Evolutionary conservation across 2,113 vertebrate genomes (phyloP).

Genomic region (Amblyornis subalaris): DNA sequence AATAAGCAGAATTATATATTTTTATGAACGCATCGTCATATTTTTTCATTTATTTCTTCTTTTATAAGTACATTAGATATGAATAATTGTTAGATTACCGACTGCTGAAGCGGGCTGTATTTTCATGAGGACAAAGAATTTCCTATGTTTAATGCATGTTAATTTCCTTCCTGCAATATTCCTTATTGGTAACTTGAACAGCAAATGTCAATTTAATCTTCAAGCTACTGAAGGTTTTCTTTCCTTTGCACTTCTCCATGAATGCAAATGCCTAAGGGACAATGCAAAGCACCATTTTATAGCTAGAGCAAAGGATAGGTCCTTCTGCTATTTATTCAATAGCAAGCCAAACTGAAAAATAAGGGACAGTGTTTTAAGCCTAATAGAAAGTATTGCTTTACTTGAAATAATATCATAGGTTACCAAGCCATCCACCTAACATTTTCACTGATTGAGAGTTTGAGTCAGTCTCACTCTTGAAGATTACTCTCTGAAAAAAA

Average conservation of each 20-base stretch:
- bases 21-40: neutral
- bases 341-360: neutral
- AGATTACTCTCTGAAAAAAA: neutral
- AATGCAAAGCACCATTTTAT: neutral
- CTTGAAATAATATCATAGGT: neutral
- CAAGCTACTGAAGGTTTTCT: neutral
- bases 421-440: neutral
- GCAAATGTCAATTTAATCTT: neutral
- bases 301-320: neutral
- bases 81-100: neutral
- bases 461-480: neutral
- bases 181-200: neutral
- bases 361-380: neutral
- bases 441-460: neutral
- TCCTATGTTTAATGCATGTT: neutral
- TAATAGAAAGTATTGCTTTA: neutral
- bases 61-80: neutral
- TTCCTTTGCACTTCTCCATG: neutral
- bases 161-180: neutral
- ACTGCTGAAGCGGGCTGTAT: neutral
- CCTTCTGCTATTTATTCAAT: neutral
- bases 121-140: neutral
- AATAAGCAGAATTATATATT: neutral
- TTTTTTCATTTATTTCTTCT: neutral
- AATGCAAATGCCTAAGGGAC: neutral